Conservation (phyloP, 1,140 invertebrate species). For the Tetranychus cinnabarinus region DNA sequence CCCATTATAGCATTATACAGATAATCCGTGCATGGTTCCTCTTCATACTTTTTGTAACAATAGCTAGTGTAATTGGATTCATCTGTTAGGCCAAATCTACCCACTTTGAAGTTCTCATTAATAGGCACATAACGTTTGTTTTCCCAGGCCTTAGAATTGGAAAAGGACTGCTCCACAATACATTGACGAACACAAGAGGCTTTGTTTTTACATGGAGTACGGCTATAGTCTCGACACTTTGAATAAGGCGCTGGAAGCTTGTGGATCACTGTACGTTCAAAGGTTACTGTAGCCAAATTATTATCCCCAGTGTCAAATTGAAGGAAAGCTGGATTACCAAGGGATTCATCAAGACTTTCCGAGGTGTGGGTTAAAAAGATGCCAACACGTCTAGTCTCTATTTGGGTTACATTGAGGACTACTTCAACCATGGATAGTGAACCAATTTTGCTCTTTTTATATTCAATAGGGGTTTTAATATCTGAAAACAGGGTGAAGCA, state of each 20-base stretch:
- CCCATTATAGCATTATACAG: not conserved
- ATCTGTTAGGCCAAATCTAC: not conserved
- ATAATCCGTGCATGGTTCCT: not conserved
- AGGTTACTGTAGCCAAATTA: not conserved
- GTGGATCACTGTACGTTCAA: not conserved
- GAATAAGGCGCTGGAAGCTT: not conserved
- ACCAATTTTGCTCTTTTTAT: not conserved
- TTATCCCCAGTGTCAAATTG: not conserved
- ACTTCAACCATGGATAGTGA: not conserved
- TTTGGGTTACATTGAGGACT: not conserved
- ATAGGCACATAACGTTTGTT: not conserved
- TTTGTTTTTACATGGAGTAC: not conserved
- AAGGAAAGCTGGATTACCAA: not conserved
- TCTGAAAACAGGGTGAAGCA: not conserved
- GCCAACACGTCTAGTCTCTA: not conserved
- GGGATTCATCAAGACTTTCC: not conserved
- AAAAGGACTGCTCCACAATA: not conserved
- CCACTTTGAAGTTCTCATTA: not conserved
- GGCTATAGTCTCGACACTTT: not conserved
- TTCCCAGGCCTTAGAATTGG: not conserved
- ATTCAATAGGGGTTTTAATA: not conserved
- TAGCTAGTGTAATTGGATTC: not conserved
- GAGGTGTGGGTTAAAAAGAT: not conserved
- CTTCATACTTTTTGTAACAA: not conserved
- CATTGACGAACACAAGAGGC: not conserved